Percentiles rank a stretch among this genome's conserved stretches.
phyloP scores from a whole-genome alignment of 2,797 vertebrate genomes.

The Ispidina picta region DNA sequence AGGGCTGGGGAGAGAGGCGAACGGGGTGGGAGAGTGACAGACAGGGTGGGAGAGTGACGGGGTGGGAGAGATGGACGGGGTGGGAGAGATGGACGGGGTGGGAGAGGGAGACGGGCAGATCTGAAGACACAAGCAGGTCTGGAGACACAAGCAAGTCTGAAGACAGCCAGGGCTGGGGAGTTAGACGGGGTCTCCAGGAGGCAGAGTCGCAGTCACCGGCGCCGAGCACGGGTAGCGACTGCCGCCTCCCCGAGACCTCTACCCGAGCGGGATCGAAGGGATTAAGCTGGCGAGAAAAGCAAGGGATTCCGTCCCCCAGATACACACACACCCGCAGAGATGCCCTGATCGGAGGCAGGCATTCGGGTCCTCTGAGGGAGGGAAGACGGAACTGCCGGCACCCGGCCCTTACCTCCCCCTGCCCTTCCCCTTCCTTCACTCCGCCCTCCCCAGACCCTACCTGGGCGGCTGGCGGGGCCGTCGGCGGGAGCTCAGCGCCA shows the following conservation, averaged over 20 bases:
- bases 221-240: too few species aligned
- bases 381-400: background rate
- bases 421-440: too few species aligned
- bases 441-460: background rate
- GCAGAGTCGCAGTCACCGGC: background rate
- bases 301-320: too few species aligned
- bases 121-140: background rate
- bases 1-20: background rate
- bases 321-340: background rate
- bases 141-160: background rate
- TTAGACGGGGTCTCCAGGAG: too few species aligned
- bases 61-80: background rate
- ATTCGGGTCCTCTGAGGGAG: background rate
- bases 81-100: too few species aligned
- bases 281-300: too few species aligned
- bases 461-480: background rate
- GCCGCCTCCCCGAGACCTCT: background rate
- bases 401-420: background rate
- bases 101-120: too few species aligned
- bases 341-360: background rate
- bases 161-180: rapidly evolving
- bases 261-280: too few species aligned
- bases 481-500: too few species aligned
- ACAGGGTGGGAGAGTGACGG: background rate
- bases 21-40: too few species aligned